Base-by-base conservation (phyloP, 2,113 vertebrate genomes). In the Zootoca vivipara region DNA sequence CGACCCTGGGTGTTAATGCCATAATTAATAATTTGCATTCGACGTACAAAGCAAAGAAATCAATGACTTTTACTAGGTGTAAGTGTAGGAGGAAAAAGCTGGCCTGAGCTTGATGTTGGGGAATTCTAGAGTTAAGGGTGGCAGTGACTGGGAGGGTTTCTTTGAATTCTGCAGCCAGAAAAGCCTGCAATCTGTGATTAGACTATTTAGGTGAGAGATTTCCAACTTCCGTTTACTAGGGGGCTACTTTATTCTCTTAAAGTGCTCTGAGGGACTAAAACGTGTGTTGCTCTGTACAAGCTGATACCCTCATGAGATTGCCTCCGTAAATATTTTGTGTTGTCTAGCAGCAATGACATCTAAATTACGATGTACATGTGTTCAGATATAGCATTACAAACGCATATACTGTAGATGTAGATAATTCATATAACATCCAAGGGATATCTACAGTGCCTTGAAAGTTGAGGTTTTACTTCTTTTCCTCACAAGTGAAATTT, bases 1-100 rank as follows among this genome's bases (percentile, higher is more conserved):
- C 20, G 67, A 18, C 46, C 52, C 6, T 75, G 4, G 4, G 28
- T n/a, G 2, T 0, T 0, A 28, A 26, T 86, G 15, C 42, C 46
- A 72, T 65, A 78, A 42, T 78, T 78, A 78, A 42, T 80, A 56
- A 24, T 87, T 64, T 30, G 13, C 12, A 72, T 72, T 72, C 15
- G 26, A 40, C 56, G 26, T 28, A 70, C 15, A 52, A 42, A 12
- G 7, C 22, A 35, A 70, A 62, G 15, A 87, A 70, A 38, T 38
- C 13, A 33, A 10, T 69, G 42, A 24, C 38, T 12, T n/a, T 56
- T 72, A 30, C 10, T 72, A n/a, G 16, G 35, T 20, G 33, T 12
- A 58, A 28, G 4, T 72, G 0, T 72, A 58, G 26, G 52, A 80
- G 2, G 22, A 73, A 20, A 42, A 28, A 58, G 16, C 7, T 86